Conservation (phyloP, 2,888 invertebrate genomes). For the Lochmaea capreae region DNA sequence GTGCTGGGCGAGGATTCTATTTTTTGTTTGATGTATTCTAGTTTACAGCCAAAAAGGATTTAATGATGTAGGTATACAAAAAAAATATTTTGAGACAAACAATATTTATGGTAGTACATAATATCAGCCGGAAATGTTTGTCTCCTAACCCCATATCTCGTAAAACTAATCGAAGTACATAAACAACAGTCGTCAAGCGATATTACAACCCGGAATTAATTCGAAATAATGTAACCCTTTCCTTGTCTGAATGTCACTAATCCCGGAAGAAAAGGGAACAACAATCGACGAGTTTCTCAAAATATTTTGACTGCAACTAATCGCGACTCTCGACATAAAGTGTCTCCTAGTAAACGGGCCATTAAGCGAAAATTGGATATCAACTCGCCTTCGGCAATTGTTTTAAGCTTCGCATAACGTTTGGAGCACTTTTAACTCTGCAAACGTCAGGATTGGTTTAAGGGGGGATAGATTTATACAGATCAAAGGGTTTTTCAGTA, state of each 20-base stretch:
- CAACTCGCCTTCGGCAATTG: constrained; percentile 37
- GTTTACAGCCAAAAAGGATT: not conserved
- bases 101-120: not conserved
- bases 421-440: constrained; percentile 14
- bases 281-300: constrained; percentile 35
- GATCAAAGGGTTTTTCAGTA: too few species aligned
- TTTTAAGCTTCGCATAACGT: constrained; percentile 34
- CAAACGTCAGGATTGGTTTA: constrained; percentile 25
- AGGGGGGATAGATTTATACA: not conserved
- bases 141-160: constrained; percentile 9
- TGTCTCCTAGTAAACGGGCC: constrained; percentile 39
- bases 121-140: not conserved
- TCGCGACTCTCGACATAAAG: constrained; percentile 30
- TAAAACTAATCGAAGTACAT: constrained; percentile 21
- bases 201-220: constrained; percentile 20
- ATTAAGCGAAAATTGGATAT: constrained; percentile 42
- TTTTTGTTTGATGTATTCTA: not conserved
- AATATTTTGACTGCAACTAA: constrained; percentile 37
- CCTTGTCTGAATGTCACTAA: constrained; percentile 10
- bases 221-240: constrained; percentile 14
- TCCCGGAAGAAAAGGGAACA: constrained; percentile 32
- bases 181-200: constrained; percentile 21
- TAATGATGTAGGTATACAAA: not conserved
- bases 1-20: not conserved
- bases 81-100: not conserved